These are phyloP conservation scores for Phalera bucephala DNA, from an alignment of 2,888 invertebrate genomes.

Conservation along the genomic window DNA sequence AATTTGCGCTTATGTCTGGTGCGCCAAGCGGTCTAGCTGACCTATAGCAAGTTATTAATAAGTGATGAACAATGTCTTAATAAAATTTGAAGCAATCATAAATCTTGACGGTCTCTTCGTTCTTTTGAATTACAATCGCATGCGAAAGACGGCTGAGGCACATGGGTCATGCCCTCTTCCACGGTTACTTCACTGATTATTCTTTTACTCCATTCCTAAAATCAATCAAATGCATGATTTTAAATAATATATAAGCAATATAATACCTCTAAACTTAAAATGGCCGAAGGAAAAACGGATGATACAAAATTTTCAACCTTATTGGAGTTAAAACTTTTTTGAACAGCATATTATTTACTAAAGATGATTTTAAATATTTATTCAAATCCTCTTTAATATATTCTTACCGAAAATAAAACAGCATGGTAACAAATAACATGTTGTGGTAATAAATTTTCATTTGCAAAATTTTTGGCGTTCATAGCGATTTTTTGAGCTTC, in stretches of 20 bases:
- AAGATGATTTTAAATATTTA: too few species aligned
- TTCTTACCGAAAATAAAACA: constrained; percentile 69
- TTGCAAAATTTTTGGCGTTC: constrained; percentile 87
- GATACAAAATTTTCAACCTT: too few species aligned
- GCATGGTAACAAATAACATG: constrained; percentile 95
- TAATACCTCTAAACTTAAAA: too few species aligned
- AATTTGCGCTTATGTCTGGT: too few species aligned
- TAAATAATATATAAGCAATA: too few species aligned
- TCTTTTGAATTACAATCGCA: constrained; percentile 48
- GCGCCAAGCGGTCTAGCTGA: too few species aligned
- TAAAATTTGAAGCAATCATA: constrained; percentile 40
- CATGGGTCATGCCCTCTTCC: constrained; percentile 58
- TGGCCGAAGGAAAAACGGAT: too few species aligned
- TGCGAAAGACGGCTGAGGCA: constrained; percentile 55
- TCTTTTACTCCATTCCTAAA: constrained; percentile 90
- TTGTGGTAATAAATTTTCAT: constrained; percentile 90
- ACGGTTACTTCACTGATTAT: constrained; percentile 72
- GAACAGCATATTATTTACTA: too few species aligned
- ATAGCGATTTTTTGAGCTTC: constrained; percentile 85
- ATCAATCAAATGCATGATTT: constrained; percentile 33
- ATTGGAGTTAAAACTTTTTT: too few species aligned
- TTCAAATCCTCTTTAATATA: too few species aligned
- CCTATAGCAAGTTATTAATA: too few species aligned
- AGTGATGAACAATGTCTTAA: too few species aligned
- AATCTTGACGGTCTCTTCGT: constrained; percentile 50